A percentile compares a stretch with the other conserved stretches of the same genome.
Evolutionary conservation across 2,888 invertebrate species (phyloP).

Genomic region (Caenorhabditis imperialis): DNA sequence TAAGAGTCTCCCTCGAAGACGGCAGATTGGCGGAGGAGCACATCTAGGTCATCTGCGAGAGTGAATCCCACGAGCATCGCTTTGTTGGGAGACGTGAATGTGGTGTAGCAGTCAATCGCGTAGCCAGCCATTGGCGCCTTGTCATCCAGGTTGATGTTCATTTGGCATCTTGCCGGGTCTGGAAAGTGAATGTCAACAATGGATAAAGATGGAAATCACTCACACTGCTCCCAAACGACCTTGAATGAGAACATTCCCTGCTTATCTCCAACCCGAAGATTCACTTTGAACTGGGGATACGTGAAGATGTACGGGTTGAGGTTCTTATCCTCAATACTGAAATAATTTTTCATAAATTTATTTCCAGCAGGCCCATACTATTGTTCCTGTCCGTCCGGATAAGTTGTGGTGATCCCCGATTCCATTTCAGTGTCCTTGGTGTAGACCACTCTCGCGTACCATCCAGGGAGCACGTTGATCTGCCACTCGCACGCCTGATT

Average conservation of each 20-base stretch:
- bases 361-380: not conserved
- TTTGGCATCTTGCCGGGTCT: conserved; percentile 29
- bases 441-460: no score
- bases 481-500: no score
- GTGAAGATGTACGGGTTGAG: conserved; percentile 33
- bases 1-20: conserved; percentile 25
- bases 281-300: conserved; percentile 25
- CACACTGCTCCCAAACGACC: conserved; percentile 35
- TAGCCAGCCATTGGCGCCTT: not conserved
- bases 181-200: not conserved
- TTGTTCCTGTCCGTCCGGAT: conserved; percentile 21
- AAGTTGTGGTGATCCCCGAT: conserved; percentile 22
- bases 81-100: conserved; percentile 18
- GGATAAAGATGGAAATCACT: not conserved
- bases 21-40: conserved; percentile 28
- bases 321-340: conserved; percentile 31
- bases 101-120: conserved; percentile 10
- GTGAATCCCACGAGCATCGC: conserved; percentile 24
- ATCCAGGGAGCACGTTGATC: no score
- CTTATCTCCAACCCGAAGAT: conserved; percentile 22
- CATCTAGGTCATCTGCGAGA: conserved; percentile 3
- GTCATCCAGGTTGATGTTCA: conserved; percentile 4
- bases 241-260: conserved; percentile 39
- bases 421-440: conserved; percentile 11
- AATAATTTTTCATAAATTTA: not conserved